Conservation (phyloP, 2,113 vertebrate species). For the Phainopepla nitens region DNA sequence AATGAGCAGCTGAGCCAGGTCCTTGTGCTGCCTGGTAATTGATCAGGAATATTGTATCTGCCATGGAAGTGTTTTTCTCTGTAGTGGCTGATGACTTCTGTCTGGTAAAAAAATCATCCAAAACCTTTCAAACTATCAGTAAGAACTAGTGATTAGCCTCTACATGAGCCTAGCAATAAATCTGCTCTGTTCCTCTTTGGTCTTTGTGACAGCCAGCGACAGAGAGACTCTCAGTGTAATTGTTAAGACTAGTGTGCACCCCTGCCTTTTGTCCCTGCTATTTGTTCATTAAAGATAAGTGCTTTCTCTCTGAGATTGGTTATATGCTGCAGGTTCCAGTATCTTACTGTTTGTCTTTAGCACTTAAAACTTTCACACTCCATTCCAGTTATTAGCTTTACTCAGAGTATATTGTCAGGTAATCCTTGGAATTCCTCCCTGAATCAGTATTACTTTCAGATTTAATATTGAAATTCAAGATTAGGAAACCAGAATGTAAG, state of each 20-base stretch:
- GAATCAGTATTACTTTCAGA: background rate
- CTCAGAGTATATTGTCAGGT: background rate
- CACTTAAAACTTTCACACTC: background rate
- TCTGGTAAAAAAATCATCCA: constrained; percentile 2
- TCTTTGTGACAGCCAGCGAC: background rate
- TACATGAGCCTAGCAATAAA: background rate
- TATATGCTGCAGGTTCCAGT: background rate
- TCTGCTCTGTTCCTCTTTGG: constrained; percentile 12
- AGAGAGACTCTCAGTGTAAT: background rate
- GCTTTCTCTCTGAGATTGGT: background rate
- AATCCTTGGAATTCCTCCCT: background rate
- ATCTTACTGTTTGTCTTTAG: background rate
- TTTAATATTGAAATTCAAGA: background rate
- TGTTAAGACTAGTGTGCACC: background rate
- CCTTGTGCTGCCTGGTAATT: constrained; percentile 35
- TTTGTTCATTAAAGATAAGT: constrained; percentile 12
- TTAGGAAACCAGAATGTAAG: background rate
- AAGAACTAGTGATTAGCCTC: constrained; percentile 36
- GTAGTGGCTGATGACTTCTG: background rate
- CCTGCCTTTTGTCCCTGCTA: background rate
- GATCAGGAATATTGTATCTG: constrained; percentile 48
- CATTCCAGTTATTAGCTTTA: background rate
- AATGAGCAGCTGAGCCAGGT: constrained; percentile 41
- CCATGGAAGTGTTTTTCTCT: constrained; percentile 22
- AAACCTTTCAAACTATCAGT: constrained; percentile 21